Base-by-base conservation (phyloP, 2,888 invertebrate genomes). In the Cheilosia grossa region DNA sequence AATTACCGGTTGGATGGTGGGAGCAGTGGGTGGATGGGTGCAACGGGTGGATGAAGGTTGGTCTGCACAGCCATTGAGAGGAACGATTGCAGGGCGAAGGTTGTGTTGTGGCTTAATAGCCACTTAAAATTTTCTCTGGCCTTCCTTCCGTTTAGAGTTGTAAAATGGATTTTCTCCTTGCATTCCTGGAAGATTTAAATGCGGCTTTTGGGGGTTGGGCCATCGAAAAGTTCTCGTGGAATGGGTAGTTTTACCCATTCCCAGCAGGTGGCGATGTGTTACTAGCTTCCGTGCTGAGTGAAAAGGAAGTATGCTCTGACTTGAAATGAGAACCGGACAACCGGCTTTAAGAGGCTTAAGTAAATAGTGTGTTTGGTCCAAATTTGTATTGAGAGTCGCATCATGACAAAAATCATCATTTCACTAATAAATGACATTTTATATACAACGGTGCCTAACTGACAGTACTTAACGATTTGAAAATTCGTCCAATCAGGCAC, bases 91-190 rank as follows among this genome's bases (percentile, higher is more conserved):
- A 61, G 67, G 70, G 66, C 61, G 81, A 81, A 85, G 80, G 83
- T 85, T 66, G 64, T 70, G 56, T 53, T 85, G 44, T 30, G 51
- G 63, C 81, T 85, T 81, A 85, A 85, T 85, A 67, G 85, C 75
- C 85, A 85, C 81, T 85, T 85, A 58, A 67, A 77, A 70, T 77
- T 64, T 70, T 53, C 53, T 59, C 53, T 59, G 70, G n/a, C 64
- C 37, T 69, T 70, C 73, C 42, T 51, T 69, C 17, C n/a, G 40
- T 69, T 78, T 49, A 5, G 56, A 54, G 47, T 53, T 75, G 44
- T 44, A 49, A 67, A 69, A 70, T 58, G 58, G 74, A 75, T 42
- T 47, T 74, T 53, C 44, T 54, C 56, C 10, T 74, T 70, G 70
- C 19, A 70, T 80, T 80, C 74, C 49, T 33, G 47, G n/a, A 67